phyloP scores from a whole-genome alignment of 2,797 vertebrate species.

The Tokudaia tokunoshimensis region DNA sequence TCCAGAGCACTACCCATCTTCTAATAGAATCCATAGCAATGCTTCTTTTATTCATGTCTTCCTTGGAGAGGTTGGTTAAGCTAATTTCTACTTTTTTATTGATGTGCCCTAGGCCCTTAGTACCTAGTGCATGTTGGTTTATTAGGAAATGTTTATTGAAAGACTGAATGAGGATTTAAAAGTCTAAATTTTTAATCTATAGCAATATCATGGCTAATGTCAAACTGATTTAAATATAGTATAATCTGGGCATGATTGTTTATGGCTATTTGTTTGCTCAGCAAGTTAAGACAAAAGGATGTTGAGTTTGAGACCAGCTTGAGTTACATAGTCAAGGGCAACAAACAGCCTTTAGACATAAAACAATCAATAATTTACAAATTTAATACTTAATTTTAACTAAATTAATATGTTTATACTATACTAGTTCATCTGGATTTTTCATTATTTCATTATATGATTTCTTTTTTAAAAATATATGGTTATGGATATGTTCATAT shows the following conservation, averaged over 20 bases:
- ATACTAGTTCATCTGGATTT: not conserved
- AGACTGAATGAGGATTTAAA: not conserved
- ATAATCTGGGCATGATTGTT: not conserved
- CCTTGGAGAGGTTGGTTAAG: not conserved
- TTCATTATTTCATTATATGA: not conserved
- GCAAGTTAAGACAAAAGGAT: not conserved
- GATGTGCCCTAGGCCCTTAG: not conserved
- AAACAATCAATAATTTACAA: not conserved
- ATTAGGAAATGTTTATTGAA: not conserved
- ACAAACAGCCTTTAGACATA: not conserved
- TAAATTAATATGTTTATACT: constrained; percentile 12
- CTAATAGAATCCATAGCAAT: not conserved
- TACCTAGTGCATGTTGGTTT: not conserved
- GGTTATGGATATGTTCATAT: not conserved
- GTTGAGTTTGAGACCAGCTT: too few relatives aligned
- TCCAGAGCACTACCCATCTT: not conserved
- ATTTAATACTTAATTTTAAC: constrained; percentile 1
- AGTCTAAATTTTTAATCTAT: not conserved
- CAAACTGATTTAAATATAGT: not conserved
- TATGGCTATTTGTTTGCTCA: too few relatives aligned
- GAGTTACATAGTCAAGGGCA: not conserved
- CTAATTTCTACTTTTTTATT: not conserved
- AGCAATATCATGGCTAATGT: not conserved
- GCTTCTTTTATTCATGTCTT: not conserved
- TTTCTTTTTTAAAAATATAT: not conserved